Conservation (phyloP, 2,113 vertebrate species). For the Bolborhynchus lineola region DNA sequence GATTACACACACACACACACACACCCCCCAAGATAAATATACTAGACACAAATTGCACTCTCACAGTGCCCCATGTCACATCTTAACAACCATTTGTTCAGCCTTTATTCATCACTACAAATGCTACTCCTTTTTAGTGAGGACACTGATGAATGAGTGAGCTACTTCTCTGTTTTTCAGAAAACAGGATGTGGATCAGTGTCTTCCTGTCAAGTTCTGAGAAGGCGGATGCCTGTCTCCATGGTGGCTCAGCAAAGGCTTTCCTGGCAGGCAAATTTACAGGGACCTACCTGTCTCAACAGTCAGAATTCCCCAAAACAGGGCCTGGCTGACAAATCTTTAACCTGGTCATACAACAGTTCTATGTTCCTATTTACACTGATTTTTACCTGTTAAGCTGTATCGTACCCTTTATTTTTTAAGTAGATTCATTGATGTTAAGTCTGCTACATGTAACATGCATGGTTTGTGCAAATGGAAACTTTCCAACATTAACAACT, state of each 20-base stretch:
- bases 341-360: not conserved
- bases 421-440: not conserved
- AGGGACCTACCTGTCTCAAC: not conserved
- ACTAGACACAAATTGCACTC: not conserved
- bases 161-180: not conserved
- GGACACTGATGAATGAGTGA: not conserved
- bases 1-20: not conserved
- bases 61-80: not conserved
- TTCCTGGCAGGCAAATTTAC: not conserved
- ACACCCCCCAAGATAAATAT: not conserved
- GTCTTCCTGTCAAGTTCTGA: not conserved
- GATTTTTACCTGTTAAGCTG: not conserved
- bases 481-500: not conserved
- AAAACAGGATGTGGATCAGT: not conserved
- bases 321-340: not conserved
- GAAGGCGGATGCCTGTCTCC: not conserved
- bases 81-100: not conserved
- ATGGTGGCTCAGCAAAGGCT: not conserved
- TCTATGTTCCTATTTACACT: accelerated
- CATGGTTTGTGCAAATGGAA: not conserved
- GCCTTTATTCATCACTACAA: not conserved
- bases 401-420: not conserved
- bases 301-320: not conserved
- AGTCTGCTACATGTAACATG: not conserved
- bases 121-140: not conserved